phyloP scores from a whole-genome alignment of 2,888 invertebrate species.

The Lycia hirtaria region DNA sequence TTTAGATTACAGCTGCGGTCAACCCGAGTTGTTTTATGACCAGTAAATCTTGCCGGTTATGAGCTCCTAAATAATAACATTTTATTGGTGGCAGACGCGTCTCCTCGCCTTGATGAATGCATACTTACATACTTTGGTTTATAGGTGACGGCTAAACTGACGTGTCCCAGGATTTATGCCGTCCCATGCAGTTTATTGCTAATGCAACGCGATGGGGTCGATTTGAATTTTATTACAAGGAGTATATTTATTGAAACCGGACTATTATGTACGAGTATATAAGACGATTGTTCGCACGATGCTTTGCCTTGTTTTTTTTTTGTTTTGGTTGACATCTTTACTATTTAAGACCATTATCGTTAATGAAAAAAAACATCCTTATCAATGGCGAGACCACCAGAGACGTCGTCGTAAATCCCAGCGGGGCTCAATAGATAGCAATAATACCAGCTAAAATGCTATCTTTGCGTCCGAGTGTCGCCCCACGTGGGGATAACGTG shows the following conservation, averaged over 20 bases:
- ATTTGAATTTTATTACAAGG: conserved; percentile 41
- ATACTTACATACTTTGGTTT: conserved; percentile 71
- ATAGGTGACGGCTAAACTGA: conserved; percentile 65
- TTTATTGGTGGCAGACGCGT: conserved; percentile 73
- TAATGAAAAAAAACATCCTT: conserved; percentile 21
- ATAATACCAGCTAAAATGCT: conserved; percentile 42
- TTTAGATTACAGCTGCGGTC: conserved; percentile 59
- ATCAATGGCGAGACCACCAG: conserved; percentile 43
- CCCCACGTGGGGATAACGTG: conserved; percentile 43
- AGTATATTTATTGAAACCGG: conserved; percentile 7
- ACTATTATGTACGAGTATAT: background rate
- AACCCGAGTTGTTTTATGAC: conserved; percentile 71
- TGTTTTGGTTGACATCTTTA: conserved; percentile 6
- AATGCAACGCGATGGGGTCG: conserved; percentile 58
- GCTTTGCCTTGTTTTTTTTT: too few relatives aligned
- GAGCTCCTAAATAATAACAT: conserved; percentile 81
- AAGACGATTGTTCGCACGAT: background rate
- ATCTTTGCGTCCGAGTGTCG: conserved; percentile 48
- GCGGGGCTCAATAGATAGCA: conserved; percentile 46
- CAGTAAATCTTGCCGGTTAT: conserved; percentile 80
- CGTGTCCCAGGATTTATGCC: conserved; percentile 71
- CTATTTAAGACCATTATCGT: conserved; percentile 6
- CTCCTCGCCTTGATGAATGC: conserved; percentile 72
- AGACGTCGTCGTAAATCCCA: conserved; percentile 43
- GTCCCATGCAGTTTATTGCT: conserved; percentile 73